These are phyloP conservation scores for Lasioglossum calceatum DNA, from an alignment of 2,888 invertebrate species.

Conservation along the genomic window DNA sequence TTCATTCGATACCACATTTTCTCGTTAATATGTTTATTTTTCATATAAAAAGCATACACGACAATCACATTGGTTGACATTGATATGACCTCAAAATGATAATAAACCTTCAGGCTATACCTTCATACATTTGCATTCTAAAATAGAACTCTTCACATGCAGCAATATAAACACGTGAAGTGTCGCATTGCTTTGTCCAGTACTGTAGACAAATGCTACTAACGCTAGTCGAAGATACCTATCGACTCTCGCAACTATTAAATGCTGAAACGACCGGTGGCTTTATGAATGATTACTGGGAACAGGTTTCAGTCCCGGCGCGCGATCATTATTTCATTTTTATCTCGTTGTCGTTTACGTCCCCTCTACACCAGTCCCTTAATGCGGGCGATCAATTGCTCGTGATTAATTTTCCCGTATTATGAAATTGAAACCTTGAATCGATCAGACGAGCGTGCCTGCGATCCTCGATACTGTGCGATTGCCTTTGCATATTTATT, in stretches of 20 bases:
- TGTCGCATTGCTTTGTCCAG: not conserved
- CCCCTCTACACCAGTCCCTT: not conserved
- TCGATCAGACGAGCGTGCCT: not conserved
- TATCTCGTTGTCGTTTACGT: slow-evolving; percentile 16
- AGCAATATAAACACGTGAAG: too few relatives aligned
- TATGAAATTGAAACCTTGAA: slow-evolving; percentile 11
- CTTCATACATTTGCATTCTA: not conserved
- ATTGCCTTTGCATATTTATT: not conserved
- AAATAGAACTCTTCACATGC: not conserved
- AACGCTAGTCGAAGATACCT: not conserved
- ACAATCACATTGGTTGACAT: too few relatives aligned
- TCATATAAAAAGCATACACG: too few relatives aligned
- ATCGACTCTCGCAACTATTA: not conserved
- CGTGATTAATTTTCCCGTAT: not conserved
- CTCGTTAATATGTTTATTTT: too few relatives aligned
- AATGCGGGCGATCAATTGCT: slow-evolving; percentile 15
- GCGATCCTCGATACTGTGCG: not conserved
- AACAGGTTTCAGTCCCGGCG: slow-evolving; percentile 39
- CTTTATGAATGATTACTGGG: slow-evolving; percentile 49
- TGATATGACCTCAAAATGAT: too few relatives aligned
- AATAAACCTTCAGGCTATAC: too few relatives aligned
- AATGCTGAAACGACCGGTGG: slow-evolving; percentile 22
- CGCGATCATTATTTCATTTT: slow-evolving; percentile 41
- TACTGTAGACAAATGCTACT: not conserved
- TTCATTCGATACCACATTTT: too few relatives aligned